These are phyloP conservation scores for Fratercula arctica DNA, from an alignment of 2,797 vertebrate species.

Conservation along the genomic window DNA sequence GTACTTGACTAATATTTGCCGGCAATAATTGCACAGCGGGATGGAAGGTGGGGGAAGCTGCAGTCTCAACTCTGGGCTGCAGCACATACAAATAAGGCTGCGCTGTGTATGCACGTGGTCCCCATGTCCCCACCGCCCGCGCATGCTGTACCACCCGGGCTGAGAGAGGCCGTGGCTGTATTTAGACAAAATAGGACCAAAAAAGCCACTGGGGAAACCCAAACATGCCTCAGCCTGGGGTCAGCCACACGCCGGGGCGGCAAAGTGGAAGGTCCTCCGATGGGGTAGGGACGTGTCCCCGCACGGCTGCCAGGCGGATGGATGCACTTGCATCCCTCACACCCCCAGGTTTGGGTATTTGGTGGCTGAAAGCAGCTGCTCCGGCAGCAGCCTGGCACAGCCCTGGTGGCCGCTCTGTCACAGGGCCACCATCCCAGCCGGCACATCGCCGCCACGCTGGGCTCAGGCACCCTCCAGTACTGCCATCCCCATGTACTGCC, in stretches of 20 bases:
- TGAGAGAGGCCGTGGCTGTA: neutral
- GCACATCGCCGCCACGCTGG: fast-evolving
- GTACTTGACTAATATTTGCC: constrained; percentile 46
- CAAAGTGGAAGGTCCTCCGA: fast-evolving
- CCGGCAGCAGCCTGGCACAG: neutral
- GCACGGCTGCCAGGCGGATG: fast-evolving
- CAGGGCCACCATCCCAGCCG: neutral
- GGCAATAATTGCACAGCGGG: constrained; percentile 54
- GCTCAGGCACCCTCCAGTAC: neutral
- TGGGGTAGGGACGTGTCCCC: neutral
- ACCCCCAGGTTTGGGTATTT: neutral
- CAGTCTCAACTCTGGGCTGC: constrained; percentile 39
- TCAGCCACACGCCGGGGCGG: fast-evolving
- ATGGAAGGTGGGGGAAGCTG: constrained; percentile 37
- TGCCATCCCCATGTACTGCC: neutral
- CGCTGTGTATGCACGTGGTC: neutral
- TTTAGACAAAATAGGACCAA: neutral
- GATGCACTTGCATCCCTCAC: neutral
- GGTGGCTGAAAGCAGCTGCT: neutral
- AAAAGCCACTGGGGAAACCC: neutral
- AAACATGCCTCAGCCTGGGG: neutral
- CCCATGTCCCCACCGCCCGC: neutral
- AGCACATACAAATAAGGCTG: constrained; percentile 62
- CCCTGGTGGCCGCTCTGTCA: fast-evolving
- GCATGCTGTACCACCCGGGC: neutral